Base-by-base conservation (phyloP, 2,113 vertebrate species). In the Entomyzon cyanotis region DNA sequence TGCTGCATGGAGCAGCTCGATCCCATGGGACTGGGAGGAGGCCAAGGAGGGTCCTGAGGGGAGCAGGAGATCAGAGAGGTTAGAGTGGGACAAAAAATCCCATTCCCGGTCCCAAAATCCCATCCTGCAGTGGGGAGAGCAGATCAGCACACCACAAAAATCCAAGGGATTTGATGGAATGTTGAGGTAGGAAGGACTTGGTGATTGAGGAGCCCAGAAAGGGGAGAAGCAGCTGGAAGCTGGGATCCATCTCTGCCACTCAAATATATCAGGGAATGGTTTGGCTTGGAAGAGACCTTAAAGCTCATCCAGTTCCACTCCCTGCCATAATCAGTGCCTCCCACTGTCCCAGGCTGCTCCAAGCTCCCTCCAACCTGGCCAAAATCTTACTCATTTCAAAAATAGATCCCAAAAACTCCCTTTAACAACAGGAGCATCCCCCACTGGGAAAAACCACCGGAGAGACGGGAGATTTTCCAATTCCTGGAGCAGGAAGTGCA, bases 391-490 rank as follows among this genome's bases (percentile, higher is more conserved):
- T 47, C 10, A 25, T 20, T 1, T 31, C 16, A 56, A 39, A 80
- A 89, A 73, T 0, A 78, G 73, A 1, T 1, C 23, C 31, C 44
- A 0, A 1, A 59, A 28, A 12, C 19, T 27, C 10, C 30, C 16
- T 46, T 41, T 41, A 71, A 4, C n/a, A 37, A 7, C 10, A 1
- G 0, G 4, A 13, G 18, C 39, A 9, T 10, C 50, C 9, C 5
- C 14, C 31, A 9, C 10, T 11, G 53, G n/a, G 52, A 7, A 46
- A 64, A 89, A 6, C 1, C 18, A 3, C 3, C 0, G 1, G 28
- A 30, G n/a, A n/a, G 5, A 7, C 11, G 15, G 12, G 9, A 12
- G 5, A 5, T 28, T 84, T 78, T 41, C 20, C 52, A 23, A 0
- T 20, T 55, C 35, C 14, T 13, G 33, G 35, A 2, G 47, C 47